Evolutionary conservation across 2,113 vertebrate genomes (phyloP).

Genomic region (Saiga tatarica): DNA sequence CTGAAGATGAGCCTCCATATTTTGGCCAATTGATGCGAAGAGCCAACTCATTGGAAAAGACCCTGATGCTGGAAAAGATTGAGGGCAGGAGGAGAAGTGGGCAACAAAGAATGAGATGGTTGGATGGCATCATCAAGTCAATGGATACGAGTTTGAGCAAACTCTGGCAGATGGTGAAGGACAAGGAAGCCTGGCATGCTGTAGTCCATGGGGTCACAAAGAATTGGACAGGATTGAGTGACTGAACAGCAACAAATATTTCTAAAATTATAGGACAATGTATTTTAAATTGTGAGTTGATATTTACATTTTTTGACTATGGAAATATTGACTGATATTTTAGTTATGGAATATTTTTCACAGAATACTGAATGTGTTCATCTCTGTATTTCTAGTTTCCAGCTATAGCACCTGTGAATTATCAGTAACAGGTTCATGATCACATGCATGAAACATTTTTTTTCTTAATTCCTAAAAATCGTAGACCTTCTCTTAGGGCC

Average conservation of each 20-base stretch:
- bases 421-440: background rate
- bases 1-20: background rate
- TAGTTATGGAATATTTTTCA: background rate
- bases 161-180: fast-evolving
- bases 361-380: background rate
- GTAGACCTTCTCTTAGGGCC: background rate
- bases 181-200: background rate
- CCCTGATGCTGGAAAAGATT: background rate
- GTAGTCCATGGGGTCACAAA: background rate
- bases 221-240: background rate
- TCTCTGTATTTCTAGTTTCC: background rate
- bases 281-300: background rate
- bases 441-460: background rate
- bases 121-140: background rate
- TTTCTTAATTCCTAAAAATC: background rate
- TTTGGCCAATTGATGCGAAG: background rate
- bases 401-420: background rate
- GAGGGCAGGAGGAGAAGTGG: background rate
- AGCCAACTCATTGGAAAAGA: background rate
- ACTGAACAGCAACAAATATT: background rate
- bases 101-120: background rate
- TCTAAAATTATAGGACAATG: background rate
- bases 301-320: background rate
- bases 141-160: background rate
- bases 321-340: background rate